Percentiles rank a stretch among this genome's conserved stretches.
phyloP scores from a whole-genome alignment of 2,113 vertebrate genomes.

The Sceloporus tristichus region DNA sequence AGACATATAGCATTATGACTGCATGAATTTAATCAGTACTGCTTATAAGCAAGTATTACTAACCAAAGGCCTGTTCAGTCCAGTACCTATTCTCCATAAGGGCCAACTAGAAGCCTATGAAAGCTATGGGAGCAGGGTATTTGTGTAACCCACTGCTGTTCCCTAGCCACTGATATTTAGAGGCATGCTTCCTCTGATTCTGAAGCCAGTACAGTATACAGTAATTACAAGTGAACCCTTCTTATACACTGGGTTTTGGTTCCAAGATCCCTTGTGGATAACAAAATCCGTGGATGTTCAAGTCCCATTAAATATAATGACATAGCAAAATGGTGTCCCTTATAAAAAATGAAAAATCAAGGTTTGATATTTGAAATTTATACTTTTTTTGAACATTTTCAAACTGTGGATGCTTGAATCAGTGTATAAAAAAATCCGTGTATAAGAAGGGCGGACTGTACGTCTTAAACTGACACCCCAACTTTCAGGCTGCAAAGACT shows the following conservation, averaged over 20 bases:
- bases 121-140: neutral
- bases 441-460: too few species aligned
- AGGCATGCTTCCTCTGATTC: neutral
- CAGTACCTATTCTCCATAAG: neutral
- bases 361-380: too few species aligned
- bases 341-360: too few species aligned
- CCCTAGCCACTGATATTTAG: neutral
- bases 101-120: neutral
- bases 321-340: too few species aligned
- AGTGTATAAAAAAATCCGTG: too few species aligned
- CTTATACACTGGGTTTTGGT: too few species aligned
- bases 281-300: too few species aligned
- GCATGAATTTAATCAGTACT: neutral
- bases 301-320: too few species aligned
- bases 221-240: neutral
- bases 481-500: neutral
- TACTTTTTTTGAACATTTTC: too few species aligned
- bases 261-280: too few species aligned
- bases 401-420: too few species aligned
- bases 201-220: neutral
- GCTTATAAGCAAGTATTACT: neutral
- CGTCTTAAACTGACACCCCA: neutral
- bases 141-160: neutral
- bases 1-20: neutral
- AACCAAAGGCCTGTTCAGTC: neutral